A percentile compares a stretch with the other conserved stretches of the same genome.
Evolutionary conservation across 2,888 invertebrate genomes (phyloP).

Genomic region (Drosophila affinis): DNA sequence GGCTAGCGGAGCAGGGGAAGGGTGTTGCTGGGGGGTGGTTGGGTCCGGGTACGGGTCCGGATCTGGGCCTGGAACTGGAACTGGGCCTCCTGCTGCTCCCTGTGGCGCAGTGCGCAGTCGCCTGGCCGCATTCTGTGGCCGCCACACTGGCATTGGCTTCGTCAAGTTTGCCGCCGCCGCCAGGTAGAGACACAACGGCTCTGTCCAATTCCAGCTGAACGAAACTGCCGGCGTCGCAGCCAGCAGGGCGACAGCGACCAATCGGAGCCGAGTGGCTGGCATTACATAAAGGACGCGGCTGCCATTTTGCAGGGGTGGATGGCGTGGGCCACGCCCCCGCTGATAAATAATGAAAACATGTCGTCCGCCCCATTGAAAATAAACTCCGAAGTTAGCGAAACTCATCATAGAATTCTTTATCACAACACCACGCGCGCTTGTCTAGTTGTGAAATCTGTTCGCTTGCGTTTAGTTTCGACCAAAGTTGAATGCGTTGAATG

Average conservation of each 20-base stretch:
- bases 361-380: slow-evolving; percentile 81
- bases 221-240: slow-evolving; percentile 53
- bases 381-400: slow-evolving; percentile 82
- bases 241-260: slow-evolving; percentile 37
- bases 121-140: slow-evolving; percentile 41
- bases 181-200: slow-evolving; percentile 45
- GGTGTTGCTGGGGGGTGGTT: slow-evolving; percentile 13
- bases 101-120: slow-evolving; percentile 55
- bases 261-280: slow-evolving; percentile 44
- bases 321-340: slow-evolving; percentile 70
- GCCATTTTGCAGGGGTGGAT: slow-evolving; percentile 66
- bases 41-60: slow-evolving; percentile 5
- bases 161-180: slow-evolving; percentile 58
- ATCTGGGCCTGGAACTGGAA: background rate
- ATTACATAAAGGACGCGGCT: slow-evolving; percentile 56
- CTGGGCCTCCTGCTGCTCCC: slow-evolving; percentile 1
- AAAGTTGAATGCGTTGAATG: slow-evolving; percentile 57
- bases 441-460: slow-evolving; percentile 84
- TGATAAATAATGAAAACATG: slow-evolving; percentile 82
- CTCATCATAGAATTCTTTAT: slow-evolving; percentile 84
- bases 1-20: slow-evolving; percentile 3
- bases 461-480: slow-evolving; percentile 81
- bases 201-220: slow-evolving; percentile 75
- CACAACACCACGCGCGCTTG: slow-evolving; percentile 83
- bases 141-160: slow-evolving; percentile 68